Percentiles rank a stretch among this genome's conserved stretches.
Conservation (phyloP, 2,888 invertebrate species). For the Erebia aethiops region DNA sequence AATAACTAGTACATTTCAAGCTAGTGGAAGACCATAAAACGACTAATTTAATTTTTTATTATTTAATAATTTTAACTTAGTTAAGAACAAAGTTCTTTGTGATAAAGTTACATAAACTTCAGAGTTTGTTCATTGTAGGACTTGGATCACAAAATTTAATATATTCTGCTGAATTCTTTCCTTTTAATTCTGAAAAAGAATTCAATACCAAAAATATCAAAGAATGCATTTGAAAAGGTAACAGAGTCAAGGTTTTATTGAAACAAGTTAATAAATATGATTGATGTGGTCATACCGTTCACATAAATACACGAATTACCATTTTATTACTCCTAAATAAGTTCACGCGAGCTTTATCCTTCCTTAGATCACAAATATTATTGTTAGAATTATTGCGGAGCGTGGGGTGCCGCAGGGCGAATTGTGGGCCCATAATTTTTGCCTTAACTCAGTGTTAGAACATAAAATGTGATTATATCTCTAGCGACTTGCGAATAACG, state of each 20-base stretch:
- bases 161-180: not conserved
- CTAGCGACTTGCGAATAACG: slow-evolving; percentile 72
- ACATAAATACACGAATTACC: slow-evolving; percentile 36
- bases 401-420: slow-evolving; percentile 75
- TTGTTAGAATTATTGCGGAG: slow-evolving; percentile 71
- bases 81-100: not conserved
- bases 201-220: not conserved
- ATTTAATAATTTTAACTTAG: too few relatives aligned
- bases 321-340: slow-evolving; percentile 57
- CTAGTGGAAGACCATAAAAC: not conserved
- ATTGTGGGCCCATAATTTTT: slow-evolving; percentile 77
- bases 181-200: not conserved
- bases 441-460: slow-evolving; percentile 79
- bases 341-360: slow-evolving; percentile 65
- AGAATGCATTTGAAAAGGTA: slow-evolving; percentile 16
- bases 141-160: not conserved
- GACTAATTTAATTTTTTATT: too few relatives aligned
- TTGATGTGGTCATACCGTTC: slow-evolving; percentile 19
- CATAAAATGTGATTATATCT: slow-evolving; percentile 81
- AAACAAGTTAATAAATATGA: slow-evolving; percentile 18
- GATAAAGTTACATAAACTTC: not conserved
- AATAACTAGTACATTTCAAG: too few relatives aligned
- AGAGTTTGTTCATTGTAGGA: not conserved
- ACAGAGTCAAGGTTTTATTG: slow-evolving; percentile 22
- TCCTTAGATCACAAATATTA: slow-evolving; percentile 72